A percentile compares a stretch with the other conserved stretches of the same genome.
Evolutionary conservation across 2,113 vertebrate species (phyloP).

Genomic region (Murina feae): DNA sequence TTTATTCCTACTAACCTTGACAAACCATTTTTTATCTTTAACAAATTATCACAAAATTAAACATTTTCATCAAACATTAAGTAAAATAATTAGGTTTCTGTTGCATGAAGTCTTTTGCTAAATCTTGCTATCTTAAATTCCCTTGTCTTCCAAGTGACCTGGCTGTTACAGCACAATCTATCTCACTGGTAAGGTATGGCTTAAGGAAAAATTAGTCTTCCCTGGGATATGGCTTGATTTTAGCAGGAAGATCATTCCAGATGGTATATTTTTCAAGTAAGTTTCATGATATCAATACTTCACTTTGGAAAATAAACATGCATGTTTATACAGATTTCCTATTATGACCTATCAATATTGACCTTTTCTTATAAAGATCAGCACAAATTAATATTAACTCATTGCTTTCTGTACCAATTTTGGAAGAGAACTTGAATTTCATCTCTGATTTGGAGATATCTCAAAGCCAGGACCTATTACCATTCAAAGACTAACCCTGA

Average conservation of each 20-base stretch:
- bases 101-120: not conserved
- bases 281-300: too few relatives aligned
- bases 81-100: not conserved
- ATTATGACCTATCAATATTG: not conserved
- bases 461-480: not conserved
- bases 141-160: not conserved
- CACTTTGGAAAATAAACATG: not conserved
- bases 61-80: not conserved
- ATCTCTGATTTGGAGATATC: not conserved
- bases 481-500: not conserved
- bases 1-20: not conserved
- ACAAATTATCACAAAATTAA: not conserved
- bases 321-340: not conserved
- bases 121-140: not conserved
- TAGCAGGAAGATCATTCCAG: not conserved
- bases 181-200: not conserved
- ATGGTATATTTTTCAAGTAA: not conserved
- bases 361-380: not conserved
- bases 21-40: not conserved
- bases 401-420: not conserved
- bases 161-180: accelerated
- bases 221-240: not conserved
- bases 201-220: not conserved
- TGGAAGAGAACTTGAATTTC: not conserved
- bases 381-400: not conserved